Conservation (phyloP, 1,140 invertebrate genomes). For the Pectinophora gossypiella region DNA sequence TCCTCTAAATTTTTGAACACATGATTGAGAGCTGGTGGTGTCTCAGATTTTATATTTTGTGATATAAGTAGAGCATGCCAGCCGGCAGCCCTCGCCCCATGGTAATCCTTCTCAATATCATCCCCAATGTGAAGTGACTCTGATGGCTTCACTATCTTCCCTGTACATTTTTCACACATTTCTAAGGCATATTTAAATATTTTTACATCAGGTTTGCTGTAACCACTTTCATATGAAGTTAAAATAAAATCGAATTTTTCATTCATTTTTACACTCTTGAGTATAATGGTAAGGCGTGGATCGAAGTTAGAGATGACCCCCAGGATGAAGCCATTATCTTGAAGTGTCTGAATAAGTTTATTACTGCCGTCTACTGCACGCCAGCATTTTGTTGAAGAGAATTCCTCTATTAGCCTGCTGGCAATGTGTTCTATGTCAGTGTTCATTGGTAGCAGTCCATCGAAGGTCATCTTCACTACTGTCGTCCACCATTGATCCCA, state of each 20-base stretch:
- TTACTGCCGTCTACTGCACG: slow-evolving; percentile 78
- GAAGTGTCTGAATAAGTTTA: slow-evolving; percentile 79
- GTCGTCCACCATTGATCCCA: slow-evolving; percentile 90
- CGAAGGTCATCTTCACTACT: slow-evolving; percentile 81
- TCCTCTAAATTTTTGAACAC: slow-evolving; percentile 35
- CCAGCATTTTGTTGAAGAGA: slow-evolving; percentile 84
- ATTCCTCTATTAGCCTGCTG: slow-evolving; percentile 79
- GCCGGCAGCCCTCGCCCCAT: slow-evolving; percentile 82
- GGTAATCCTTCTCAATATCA: slow-evolving; percentile 83
- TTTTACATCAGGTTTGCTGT: slow-evolving; percentile 83
- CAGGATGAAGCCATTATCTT: slow-evolving; percentile 69
- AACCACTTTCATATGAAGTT: slow-evolving; percentile 83
- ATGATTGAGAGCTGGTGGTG: slow-evolving; percentile 25
- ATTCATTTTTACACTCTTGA: slow-evolving; percentile 79
- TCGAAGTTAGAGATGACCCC: slow-evolving; percentile 95
- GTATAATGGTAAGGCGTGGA: slow-evolving; percentile 82
- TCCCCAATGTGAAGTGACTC: slow-evolving; percentile 91
- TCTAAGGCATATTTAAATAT: slow-evolving; percentile 86
- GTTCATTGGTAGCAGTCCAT: slow-evolving; percentile 49
- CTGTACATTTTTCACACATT: slow-evolving; percentile 45
- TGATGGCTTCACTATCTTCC: slow-evolving; percentile 61
- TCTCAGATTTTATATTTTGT: slow-evolving; percentile 20
- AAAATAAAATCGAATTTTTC: slow-evolving; percentile 88
- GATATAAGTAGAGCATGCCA: slow-evolving; percentile 81
- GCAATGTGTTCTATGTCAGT: slow-evolving; percentile 67